phyloP scores from a whole-genome alignment of 2,888 invertebrate species.

The Meiosimyza platycephala region DNA sequence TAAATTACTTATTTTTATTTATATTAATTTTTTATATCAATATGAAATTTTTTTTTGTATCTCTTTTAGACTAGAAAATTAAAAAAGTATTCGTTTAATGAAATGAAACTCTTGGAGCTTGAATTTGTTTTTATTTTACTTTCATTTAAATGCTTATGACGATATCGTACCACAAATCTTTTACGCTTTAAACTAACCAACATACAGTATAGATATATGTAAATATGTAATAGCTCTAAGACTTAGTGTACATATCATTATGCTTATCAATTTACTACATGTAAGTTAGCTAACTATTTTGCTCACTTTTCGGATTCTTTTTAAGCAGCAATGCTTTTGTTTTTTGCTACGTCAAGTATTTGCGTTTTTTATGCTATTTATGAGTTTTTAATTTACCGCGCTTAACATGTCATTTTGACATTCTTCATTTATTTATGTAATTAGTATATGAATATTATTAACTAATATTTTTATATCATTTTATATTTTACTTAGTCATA shows the following conservation, averaged over 20 bases:
- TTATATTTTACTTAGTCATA: conserved; percentile 11
- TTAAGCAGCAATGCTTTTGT: background rate
- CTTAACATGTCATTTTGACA: conserved; percentile 36
- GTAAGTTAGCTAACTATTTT: conserved; percentile 8
- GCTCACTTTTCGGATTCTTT: background rate
- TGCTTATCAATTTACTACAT: background rate
- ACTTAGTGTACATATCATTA: no score
- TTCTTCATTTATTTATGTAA: background rate
- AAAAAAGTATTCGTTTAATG: conserved; percentile 51
- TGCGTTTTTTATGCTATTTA: conserved; percentile 25
- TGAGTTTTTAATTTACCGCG: conserved; percentile 46
- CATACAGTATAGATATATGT: no score
- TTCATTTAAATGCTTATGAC: background rate
- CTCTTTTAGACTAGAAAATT: conserved; percentile 27
- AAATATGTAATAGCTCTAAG: no score
- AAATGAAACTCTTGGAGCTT: conserved; percentile 58
- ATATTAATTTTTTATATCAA: conserved; percentile 21
- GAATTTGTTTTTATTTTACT: conserved; percentile 25
- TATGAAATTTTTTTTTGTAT: conserved; percentile 37
- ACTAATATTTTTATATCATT: conserved; percentile 1
- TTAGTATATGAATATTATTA: background rate
- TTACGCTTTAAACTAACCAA: no score
- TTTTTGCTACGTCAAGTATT: conserved; percentile 36
- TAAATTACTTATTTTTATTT: background rate
- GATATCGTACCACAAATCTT: no score